Evolutionary conservation across 92 coral and sea anemone genomes (phyloP).

Genomic region (Zoanthus solanderi): DNA sequence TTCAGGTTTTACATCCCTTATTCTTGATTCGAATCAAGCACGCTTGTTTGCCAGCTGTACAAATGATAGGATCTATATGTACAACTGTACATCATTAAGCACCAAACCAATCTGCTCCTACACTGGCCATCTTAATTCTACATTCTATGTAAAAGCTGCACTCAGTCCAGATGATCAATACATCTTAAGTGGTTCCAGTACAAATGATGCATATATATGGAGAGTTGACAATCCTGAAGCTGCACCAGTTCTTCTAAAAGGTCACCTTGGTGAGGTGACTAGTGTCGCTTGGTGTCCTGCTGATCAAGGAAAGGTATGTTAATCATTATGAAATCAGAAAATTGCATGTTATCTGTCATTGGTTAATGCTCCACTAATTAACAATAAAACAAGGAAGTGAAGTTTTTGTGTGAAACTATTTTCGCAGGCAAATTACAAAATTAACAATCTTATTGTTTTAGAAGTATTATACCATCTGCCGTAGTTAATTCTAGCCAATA

Average conservation of each 20-base stretch:
- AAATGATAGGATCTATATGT: slow-evolving; percentile 90
- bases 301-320: slow-evolving; percentile 89
- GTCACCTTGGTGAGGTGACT: slow-evolving; percentile 94
- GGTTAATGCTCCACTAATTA: too few species aligned
- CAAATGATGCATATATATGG: slow-evolving; percentile 91
- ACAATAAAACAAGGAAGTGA: too few species aligned
- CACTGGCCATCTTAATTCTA: slow-evolving; percentile 88
- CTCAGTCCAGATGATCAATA: slow-evolving; percentile 89
- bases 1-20: slow-evolving; percentile 92
- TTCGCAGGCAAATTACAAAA: too few species aligned
- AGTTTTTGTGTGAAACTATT: too few species aligned
- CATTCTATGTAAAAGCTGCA: slow-evolving; percentile 93
- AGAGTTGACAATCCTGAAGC: slow-evolving; percentile 75
- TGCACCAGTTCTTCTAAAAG: slow-evolving; percentile 80
- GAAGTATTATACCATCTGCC: too few species aligned
- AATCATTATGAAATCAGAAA: not conserved
- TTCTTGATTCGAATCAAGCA: slow-evolving; percentile 88
- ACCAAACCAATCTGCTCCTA: slow-evolving; percentile 77
- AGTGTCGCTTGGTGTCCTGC: slow-evolving; percentile 96
- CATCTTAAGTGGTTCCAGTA: slow-evolving; percentile 91
- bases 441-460: too few species aligned
- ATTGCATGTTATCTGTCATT: too few species aligned
- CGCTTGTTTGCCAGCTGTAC: slow-evolving; percentile 93
- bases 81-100: slow-evolving; percentile 77
- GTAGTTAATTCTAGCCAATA: too few species aligned